Percentiles rank a stretch among this genome's conserved stretches.
phyloP scores from a whole-genome alignment of 2,113 vertebrate species.

The Microtus montanus region DNA sequence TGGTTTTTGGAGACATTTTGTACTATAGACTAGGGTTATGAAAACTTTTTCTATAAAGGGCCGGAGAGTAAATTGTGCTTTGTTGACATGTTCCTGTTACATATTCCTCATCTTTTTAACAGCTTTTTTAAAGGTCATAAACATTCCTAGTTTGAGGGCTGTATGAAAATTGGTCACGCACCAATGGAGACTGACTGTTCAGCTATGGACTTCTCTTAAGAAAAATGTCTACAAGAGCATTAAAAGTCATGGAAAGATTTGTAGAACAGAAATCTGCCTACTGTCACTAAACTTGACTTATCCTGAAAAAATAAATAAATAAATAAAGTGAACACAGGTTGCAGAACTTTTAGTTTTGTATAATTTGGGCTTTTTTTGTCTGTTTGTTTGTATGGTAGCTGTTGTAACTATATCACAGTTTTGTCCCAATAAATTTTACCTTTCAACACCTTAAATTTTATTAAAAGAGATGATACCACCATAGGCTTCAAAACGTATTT shows the following conservation, averaged over 20 bases:
- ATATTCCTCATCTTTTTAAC: neutral
- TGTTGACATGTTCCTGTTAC: neutral
- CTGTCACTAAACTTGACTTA: neutral
- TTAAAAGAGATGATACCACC: neutral
- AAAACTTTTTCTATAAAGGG: neutral
- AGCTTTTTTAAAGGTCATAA: neutral
- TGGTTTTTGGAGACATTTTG: neutral
- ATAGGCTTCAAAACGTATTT: neutral
- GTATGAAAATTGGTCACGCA: neutral
- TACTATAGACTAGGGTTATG: neutral
- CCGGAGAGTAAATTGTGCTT: slow-evolving; percentile 12
- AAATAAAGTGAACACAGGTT: no score
- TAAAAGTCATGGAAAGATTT: neutral
- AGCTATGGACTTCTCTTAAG: neutral
- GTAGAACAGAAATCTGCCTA: neutral
- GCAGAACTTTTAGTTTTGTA: neutral
- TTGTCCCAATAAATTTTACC: neutral
- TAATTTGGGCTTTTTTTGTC: neutral
- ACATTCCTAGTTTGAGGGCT: neutral
- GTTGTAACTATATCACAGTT: neutral
- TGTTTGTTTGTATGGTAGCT: neutral
- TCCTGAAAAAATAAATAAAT: no score
- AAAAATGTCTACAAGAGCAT: neutral
- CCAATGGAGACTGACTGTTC: neutral
- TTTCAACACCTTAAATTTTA: neutral